These are phyloP conservation scores for Natator depressus DNA, from an alignment of 2,113 vertebrate genomes.

Conservation along the genomic window DNA sequence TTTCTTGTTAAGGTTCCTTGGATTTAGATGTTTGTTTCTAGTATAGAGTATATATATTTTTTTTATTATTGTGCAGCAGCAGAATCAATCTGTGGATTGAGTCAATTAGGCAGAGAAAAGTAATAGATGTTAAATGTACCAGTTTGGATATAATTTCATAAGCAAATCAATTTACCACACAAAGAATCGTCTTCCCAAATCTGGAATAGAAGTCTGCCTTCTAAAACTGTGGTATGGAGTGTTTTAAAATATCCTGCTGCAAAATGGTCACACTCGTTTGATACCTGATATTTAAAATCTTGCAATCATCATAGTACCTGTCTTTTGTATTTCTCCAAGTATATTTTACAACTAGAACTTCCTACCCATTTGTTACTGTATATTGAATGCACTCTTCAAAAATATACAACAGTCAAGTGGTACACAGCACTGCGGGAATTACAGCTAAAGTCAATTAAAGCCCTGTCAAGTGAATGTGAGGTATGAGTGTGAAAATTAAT, in stretches of 20 bases:
- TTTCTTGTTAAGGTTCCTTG: constrained; percentile 26
- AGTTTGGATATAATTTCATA: constrained; percentile 38
- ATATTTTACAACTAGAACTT: not conserved
- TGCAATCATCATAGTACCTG: not conserved
- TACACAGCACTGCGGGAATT: not conserved
- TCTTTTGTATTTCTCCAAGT: not conserved
- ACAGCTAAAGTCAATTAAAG: constrained; percentile 37
- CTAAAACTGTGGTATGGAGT: not conserved
- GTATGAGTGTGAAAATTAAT: constrained; percentile 10
- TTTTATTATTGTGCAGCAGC: constrained; percentile 14
- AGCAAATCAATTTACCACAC: constrained; percentile 23
- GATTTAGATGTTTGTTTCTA: constrained; percentile 39
- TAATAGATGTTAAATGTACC: constrained; percentile 17
- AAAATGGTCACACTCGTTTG: not conserved
- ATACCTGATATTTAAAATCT: constrained; percentile 6
- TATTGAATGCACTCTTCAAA: not conserved
- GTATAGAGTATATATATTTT: constrained; percentile 35
- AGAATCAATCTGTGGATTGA: constrained; percentile 48
- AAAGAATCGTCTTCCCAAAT: not conserved
- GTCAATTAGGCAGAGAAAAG: constrained; percentile 21
- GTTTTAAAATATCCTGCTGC: constrained; percentile 5
- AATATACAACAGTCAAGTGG: not conserved
- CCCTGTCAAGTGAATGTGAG: not conserved
- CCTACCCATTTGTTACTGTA: not conserved
- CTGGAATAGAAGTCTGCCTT: not conserved